Evolutionary conservation across 2,113 vertebrate genomes (phyloP), one percentile per base, ranked within the genome.

Genomic region (Tiliqua scincoides): DNA sequence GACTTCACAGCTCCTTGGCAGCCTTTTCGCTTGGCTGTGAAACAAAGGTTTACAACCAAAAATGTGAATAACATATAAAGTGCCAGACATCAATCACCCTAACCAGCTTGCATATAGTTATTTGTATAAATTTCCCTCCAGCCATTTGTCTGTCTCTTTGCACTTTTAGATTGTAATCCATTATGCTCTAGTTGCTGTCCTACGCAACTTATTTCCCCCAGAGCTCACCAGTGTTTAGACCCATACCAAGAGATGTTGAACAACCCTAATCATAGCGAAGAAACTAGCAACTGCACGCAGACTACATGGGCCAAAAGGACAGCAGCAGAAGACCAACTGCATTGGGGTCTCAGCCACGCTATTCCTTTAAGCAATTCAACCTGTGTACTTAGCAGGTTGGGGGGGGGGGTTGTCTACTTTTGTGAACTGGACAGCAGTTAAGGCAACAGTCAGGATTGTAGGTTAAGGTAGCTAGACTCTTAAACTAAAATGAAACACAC

Each of bases 31-130:
- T 74, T 30, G 62, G 59, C 78, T 80, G 78, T 52, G 57, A 86
- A 81, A 73, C 23, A 73, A 37, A 54, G 70, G 73, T 59, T 73
- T 61, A 73, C 82, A 83, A 83, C 35, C 57, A 83, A 70, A 83
- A 74, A 74, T 74, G 70, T 83, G 82, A 83, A 73, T 62, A 62
- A 73, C 27, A 83, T 73, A 37, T 70, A 83, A 62, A 23, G 71
- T 74, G 71, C 57, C 82, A 72, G 82, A 54, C 68, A 83, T 83
- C 81, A 83, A 74, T 83, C 82, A 74, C 27, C 37, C 57, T 74
- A 83, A 83, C 74, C 70, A 83, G 82, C 70, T 83, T 74, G 70
- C 70, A n/a, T 74, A 74, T 62, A n/a, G 74, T 30, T 62, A 83
- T 83, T 74, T 72, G 68, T 59, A 32, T 74, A 62, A 82, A 63